Conservation (phyloP, 2,888 invertebrate genomes). For the Dyspetes luteomarginatus region DNA sequence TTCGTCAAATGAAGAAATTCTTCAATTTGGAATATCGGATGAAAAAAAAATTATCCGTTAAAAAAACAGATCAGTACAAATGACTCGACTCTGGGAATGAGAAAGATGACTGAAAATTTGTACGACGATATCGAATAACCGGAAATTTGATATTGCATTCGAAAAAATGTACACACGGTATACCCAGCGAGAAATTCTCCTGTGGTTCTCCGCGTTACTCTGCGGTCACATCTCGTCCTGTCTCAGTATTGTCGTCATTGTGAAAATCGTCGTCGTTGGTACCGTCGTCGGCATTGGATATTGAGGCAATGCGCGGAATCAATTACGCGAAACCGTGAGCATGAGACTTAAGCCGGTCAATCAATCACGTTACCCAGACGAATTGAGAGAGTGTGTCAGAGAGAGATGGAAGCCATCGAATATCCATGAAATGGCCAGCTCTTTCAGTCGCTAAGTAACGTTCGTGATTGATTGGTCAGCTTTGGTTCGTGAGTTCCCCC, state of each 20-base stretch:
- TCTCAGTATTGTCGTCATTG: too few relatives aligned
- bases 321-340: conserved; percentile 68
- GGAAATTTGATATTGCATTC: conserved; percentile 53
- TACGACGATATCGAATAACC: conserved; percentile 39
- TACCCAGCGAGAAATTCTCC: conserved; percentile 32
- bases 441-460: conserved; percentile 68
- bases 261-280: too few relatives aligned
- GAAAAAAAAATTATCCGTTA: background rate
- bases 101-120: conserved; percentile 36
- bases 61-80: background rate
- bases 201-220: conserved; percentile 24
- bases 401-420: conserved; percentile 36
- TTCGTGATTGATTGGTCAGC: conserved; percentile 68
- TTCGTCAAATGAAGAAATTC: background rate
- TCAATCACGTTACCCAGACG: conserved; percentile 66
- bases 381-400: conserved; percentile 56
- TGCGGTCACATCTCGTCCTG: conserved; percentile 31
- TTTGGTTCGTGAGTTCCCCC: conserved; percentile 47
- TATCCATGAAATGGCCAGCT: conserved; percentile 48
- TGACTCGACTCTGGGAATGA: background rate
- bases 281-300: conserved; percentile 46
- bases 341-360: conserved; percentile 68
- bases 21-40: conserved; percentile 31
- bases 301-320: conserved; percentile 66
- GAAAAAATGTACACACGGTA: conserved; percentile 16